A percentile compares a stretch with the other conserved stretches of the same genome.
Conservation (phyloP, 1,140 invertebrate genomes). For the Popillia japonica region DNA sequence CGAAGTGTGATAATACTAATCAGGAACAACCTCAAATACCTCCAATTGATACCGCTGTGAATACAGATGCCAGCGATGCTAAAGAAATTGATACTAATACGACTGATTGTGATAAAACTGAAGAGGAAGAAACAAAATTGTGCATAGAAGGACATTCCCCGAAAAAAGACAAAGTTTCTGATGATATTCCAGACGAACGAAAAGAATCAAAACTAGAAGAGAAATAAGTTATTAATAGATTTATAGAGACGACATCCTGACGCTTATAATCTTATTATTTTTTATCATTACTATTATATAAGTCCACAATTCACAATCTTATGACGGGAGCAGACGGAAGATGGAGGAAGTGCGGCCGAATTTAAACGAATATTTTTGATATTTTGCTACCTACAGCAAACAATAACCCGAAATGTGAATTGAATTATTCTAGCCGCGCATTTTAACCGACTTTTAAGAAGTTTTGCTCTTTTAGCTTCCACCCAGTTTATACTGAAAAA, state of each 20-base stretch:
- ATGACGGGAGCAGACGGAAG: not conserved
- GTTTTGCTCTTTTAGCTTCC: too few relatives aligned
- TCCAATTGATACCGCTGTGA: not conserved
- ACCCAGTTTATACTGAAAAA: too few relatives aligned
- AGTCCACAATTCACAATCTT: too few relatives aligned
- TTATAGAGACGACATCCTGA: not conserved
- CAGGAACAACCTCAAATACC: not conserved
- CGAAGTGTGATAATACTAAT: not conserved
- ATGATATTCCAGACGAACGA: not conserved
- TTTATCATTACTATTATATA: not conserved
- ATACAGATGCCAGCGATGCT: not conserved
- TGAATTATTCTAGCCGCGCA: not conserved
- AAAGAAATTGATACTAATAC: not conserved
- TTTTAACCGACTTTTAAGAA: not conserved
- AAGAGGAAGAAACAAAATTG: not conserved
- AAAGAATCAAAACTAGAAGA: not conserved
- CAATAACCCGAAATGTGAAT: not conserved
- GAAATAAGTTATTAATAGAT: not conserved
- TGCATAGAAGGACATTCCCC: conserved; percentile 12
- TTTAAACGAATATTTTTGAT: conserved; percentile 23
- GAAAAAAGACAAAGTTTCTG: not conserved
- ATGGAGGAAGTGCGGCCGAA: not conserved
- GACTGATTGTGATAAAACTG: not conserved
- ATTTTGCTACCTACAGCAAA: conserved; percentile 5
- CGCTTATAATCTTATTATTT: conserved; percentile 12